phyloP scores from a whole-genome alignment of 2,113 vertebrate genomes.

The Pollachius pollachius region DNA sequence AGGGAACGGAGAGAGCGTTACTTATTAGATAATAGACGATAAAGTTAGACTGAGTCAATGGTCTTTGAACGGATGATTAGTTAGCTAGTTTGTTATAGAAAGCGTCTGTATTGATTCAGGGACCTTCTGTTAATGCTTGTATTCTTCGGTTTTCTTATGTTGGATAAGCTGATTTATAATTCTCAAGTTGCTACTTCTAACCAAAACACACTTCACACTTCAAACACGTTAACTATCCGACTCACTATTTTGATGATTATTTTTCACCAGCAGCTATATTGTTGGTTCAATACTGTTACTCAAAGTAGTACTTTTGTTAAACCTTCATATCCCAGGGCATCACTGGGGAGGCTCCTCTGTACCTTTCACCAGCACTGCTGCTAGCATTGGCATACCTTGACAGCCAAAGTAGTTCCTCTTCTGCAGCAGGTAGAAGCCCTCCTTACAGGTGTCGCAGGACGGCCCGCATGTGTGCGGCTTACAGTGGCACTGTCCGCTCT shows the following conservation, averaged over 20 bases:
- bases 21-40: background rate
- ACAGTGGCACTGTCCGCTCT: conserved; percentile 84
- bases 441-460: conserved; percentile 80
- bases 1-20: conserved; percentile 7
- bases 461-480: conserved; percentile 79
- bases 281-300: background rate
- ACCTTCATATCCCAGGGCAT: background rate
- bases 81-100: too few relatives aligned
- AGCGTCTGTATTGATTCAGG: too few relatives aligned
- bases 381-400: conserved; percentile 71
- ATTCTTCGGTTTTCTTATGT: too few relatives aligned
- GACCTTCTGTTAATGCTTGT: too few relatives aligned
- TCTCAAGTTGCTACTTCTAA: too few relatives aligned
- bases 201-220: too few relatives aligned
- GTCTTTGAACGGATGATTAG: too few relatives aligned
- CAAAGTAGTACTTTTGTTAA: too few relatives aligned
- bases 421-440: conserved; percentile 83
- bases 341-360: background rate
- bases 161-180: too few relatives aligned
- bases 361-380: background rate
- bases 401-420: conserved; percentile 89
- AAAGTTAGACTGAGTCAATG: background rate
- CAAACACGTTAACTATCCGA: background rate
- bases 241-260: background rate
- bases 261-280: background rate